Evolutionary conservation across 2,113 vertebrate genomes (phyloP), one percentile per base, ranked within the genome.

Genomic region (Bufo bufo): DNA sequence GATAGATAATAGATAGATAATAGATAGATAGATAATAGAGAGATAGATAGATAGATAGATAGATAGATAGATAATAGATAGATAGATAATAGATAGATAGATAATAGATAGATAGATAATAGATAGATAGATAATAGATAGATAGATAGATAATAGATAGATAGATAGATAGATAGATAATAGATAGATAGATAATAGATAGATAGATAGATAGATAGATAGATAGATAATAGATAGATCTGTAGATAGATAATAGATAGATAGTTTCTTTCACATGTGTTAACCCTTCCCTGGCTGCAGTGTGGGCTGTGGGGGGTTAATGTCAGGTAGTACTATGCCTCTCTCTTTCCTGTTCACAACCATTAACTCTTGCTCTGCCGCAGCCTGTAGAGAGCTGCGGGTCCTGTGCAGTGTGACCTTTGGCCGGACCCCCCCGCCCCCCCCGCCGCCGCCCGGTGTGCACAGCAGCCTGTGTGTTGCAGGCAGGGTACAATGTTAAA

Each of bases 401-500:
- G 1, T 33, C 33, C 33, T 0, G 16, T 11, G 14, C 3, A 75
- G 72, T 49, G 72, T 23, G 77, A n/a, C 77, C 50, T 78, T 12
- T 23, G 20, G 1, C 52, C 77, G 1, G 20, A 10, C 3, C 74
- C 52, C 1, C 33, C 33, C 33, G 1, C 33, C 33, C 33, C 33
- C 33, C 33, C 1, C 33, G 33, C 33, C 1, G 1, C 1, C 33
- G 33, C 33, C 33, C 33, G 49, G 23, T n/a, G 45, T 13, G 43
- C 66, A 71, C 66, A 33, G 63, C 66, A 43, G 10, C 23, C 33
- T 9, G 13, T 8, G 13, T 8, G 50, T 75, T 49, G 33, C 72
- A 95, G 93, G 89, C 95, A 95, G 95, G 95, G 95, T 97, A 97
- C 96, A 96, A 94, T 98, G 97, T 97, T 96, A 96, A 96, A 96